Evolutionary conservation across 2,113 vertebrate genomes (phyloP).

Genomic region (Bos taurus): DNA sequence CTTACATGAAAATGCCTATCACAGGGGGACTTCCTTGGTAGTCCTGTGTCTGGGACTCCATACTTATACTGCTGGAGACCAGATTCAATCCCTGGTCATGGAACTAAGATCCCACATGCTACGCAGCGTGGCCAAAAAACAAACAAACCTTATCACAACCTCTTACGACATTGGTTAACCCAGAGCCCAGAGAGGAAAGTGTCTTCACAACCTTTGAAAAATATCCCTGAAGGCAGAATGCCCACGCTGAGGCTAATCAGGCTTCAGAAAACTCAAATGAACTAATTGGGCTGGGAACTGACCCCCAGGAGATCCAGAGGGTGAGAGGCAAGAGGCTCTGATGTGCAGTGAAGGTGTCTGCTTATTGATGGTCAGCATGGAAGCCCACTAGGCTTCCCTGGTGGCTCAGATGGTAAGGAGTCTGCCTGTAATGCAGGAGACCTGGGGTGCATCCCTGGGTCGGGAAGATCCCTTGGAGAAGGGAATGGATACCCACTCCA

Average conservation of each 20-base stretch:
- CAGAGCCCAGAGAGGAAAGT: not conserved
- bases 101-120: not conserved
- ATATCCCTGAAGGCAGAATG: not conserved
- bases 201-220: not conserved
- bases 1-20: not conserved
- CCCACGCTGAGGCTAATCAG: not conserved
- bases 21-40: not conserved
- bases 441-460: not conserved
- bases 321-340: not conserved
- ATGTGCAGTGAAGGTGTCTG: not conserved
- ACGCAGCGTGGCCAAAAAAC: accelerated
- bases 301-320: not conserved
- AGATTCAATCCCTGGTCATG: not conserved
- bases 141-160: not conserved
- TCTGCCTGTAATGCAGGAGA: not conserved
- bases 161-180: not conserved
- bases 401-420: not conserved
- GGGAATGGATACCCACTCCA: not conserved
- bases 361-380: not conserved
- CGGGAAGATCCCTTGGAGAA: not conserved
- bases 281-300: not conserved
- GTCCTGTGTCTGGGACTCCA: not conserved
- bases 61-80: not conserved
- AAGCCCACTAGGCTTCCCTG: not conserved
- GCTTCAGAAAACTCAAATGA: not conserved